Evolutionary conservation across 2,888 invertebrate genomes (phyloP).

Genomic region (Ophion obscuratus): DNA sequence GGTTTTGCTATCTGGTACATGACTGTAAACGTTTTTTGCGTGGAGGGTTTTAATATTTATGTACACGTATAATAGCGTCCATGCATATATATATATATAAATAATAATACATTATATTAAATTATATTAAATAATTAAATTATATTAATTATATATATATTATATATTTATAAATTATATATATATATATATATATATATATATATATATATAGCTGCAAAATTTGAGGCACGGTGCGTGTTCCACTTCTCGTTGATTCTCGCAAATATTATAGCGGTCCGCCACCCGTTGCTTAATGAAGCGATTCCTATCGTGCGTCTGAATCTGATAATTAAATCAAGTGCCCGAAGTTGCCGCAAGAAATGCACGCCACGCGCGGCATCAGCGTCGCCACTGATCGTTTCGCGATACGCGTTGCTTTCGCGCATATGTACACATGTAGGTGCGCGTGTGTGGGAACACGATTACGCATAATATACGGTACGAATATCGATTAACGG

Average conservation of each 20-base stretch:
- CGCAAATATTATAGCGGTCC: conserved; percentile 51
- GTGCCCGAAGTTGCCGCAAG: conserved; percentile 61
- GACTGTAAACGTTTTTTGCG: not conserved
- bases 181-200: not conserved
- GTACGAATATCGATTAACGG: not conserved
- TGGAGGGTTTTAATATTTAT: not conserved
- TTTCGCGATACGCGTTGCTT: conserved; percentile 14
- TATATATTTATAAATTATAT: not conserved
- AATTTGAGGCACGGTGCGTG: conserved; percentile 45
- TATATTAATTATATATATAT: too few relatives aligned
- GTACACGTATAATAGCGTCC: not conserved
- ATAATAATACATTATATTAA: too few relatives aligned
- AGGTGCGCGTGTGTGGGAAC: not conserved
- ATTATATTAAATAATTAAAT: not conserved
- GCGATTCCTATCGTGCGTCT: conserved; percentile 77
- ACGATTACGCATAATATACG: not conserved
- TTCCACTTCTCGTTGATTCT: conserved; percentile 54
- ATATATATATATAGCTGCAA: not conserved
- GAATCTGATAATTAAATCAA: conserved; percentile 82
- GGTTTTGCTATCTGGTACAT: not conserved
- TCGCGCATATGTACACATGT: not conserved
- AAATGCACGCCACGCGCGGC: conserved; percentile 45
- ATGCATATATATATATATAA: not conserved
- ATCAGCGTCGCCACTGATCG: conserved; percentile 45
- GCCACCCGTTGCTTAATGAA: conserved; percentile 76